Conservation (phyloP, 2,113 vertebrate genomes). For the Corvus moneduloides region DNA sequence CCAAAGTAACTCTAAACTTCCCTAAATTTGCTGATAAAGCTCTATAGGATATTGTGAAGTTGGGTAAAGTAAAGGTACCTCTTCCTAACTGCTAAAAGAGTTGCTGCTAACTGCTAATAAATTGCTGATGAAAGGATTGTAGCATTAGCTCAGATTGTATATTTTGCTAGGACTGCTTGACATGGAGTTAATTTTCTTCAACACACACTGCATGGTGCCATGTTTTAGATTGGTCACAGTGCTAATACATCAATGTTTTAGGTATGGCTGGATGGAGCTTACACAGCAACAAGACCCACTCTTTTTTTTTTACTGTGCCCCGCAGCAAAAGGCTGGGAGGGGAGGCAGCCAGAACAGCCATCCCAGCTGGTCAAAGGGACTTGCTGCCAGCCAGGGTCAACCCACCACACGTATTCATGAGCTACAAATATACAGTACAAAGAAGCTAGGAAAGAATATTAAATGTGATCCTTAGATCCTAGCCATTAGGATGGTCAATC, state of each 20-base stretch:
- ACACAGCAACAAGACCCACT: background rate
- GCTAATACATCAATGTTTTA: background rate
- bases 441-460: background rate
- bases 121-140: background rate
- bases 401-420: background rate
- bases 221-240: background rate
- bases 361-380: background rate
- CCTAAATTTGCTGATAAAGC: background rate
- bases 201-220: background rate
- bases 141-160: background rate
- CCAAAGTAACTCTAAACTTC: background rate
- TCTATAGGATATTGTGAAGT: background rate
- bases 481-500: background rate
- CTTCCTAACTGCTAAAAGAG: background rate
- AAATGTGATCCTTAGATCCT: background rate
- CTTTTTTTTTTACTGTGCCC: background rate
- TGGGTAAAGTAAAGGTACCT: background rate
- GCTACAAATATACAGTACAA: background rate
- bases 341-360: background rate
- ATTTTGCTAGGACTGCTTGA: background rate
- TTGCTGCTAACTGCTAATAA: background rate
- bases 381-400: background rate
- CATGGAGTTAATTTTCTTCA: background rate
- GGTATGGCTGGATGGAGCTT: rapidly evolving
- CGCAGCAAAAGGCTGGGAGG: background rate